These are phyloP conservation scores for Calycopis cecrops DNA, from an alignment of 1,140 invertebrate species.

Conservation along the genomic window DNA sequence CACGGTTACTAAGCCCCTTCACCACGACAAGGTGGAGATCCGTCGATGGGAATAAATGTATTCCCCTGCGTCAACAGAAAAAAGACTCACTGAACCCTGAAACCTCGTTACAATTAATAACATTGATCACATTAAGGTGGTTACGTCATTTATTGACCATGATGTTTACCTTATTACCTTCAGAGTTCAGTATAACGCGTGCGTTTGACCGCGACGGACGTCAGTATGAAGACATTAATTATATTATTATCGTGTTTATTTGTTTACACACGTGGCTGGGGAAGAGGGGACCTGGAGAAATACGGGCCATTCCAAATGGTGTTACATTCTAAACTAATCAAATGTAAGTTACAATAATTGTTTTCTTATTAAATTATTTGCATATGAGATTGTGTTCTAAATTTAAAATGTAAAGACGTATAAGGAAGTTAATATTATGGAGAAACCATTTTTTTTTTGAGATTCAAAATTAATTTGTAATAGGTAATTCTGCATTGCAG, in stretches of 20 bases:
- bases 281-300: slow-evolving; percentile 52
- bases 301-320: slow-evolving; percentile 57
- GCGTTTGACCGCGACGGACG: background rate
- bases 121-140: background rate
- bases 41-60: no score
- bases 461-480: no score
- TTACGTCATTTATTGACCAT: slow-evolving; percentile 5
- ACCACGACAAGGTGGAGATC: no score
- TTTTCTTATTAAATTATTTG: background rate
- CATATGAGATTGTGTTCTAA: background rate
- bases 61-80: no score
- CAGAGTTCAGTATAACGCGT: background rate
- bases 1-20: no score
- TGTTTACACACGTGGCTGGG: slow-evolving; percentile 26
- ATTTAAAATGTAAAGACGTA: background rate
- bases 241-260: slow-evolving; percentile 33
- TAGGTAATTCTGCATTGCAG: no score
- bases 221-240: slow-evolving; percentile 9
- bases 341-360: slow-evolving; percentile 49
- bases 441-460: no score
- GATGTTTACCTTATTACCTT: background rate
- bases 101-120: background rate
- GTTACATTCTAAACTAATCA: slow-evolving; percentile 48
- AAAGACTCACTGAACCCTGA: background rate
- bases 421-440: background rate